Percentiles rank a stretch among this genome's conserved stretches.
Evolutionary conservation across 2,113 vertebrate genomes (phyloP).

Genomic region (Pseudorectes ferrugineus): DNA sequence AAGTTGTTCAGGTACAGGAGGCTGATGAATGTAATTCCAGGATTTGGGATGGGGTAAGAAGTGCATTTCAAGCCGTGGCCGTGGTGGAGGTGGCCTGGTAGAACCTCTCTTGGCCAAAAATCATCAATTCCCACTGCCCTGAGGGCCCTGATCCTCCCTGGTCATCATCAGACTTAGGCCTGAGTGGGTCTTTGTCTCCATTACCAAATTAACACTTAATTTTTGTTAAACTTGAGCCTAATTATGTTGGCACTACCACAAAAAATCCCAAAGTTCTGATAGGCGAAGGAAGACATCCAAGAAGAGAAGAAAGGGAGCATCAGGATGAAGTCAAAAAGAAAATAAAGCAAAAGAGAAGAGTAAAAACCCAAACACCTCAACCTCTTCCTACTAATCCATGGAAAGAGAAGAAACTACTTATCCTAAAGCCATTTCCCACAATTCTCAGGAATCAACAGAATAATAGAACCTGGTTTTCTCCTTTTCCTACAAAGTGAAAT

Average conservation of each 20-base stretch:
- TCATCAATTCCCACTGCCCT: neutral
- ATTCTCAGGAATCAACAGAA: neutral
- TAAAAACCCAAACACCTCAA: neutral
- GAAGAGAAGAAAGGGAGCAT: neutral
- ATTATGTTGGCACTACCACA: neutral
- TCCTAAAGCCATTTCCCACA: neutral
- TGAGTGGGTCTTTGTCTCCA: accelerated
- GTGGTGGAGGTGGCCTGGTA: neutral
- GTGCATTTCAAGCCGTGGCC: neutral
- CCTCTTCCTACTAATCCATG: neutral
- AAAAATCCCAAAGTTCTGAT: neutral
- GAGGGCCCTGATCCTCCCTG: neutral
- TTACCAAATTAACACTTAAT: neutral
- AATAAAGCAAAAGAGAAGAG: accelerated
- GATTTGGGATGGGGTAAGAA: neutral
- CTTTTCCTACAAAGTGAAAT: neutral
- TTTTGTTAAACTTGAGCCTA: neutral
- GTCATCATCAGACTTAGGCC: neutral
- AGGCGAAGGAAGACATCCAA: neutral
- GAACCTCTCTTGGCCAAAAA: neutral
- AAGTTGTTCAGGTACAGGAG: neutral
- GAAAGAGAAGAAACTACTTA: neutral
- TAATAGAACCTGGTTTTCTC: neutral
- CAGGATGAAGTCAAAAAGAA: neutral
- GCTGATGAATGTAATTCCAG: neutral